phyloP scores from a whole-genome alignment of 2,113 vertebrate species.

The Nematolebias whitei region DNA sequence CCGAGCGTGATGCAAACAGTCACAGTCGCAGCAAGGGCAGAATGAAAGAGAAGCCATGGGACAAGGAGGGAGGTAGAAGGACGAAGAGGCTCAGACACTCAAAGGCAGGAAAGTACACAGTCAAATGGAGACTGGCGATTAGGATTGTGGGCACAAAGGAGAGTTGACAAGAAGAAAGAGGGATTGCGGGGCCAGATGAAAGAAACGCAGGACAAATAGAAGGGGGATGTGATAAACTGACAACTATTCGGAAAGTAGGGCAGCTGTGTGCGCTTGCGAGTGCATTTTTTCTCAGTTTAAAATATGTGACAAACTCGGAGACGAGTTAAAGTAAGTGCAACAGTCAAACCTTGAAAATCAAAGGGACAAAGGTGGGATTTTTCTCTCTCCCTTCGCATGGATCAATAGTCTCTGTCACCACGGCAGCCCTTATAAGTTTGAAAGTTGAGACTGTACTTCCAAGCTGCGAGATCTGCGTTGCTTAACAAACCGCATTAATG shows the following conservation, averaged over 20 bases:
- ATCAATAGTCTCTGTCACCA: constrained; percentile 81
- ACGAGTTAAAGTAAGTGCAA: constrained; percentile 66
- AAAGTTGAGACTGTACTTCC: constrained; percentile 79
- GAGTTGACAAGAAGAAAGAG: constrained; percentile 48
- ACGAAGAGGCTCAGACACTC: constrained; percentile 56
- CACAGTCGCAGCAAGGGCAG: constrained; percentile 69
- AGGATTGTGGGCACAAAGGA: constrained; percentile 63
- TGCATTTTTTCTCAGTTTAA: constrained; percentile 28
- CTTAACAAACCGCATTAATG: constrained; percentile 83
- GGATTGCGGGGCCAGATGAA: constrained; percentile 40
- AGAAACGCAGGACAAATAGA: constrained; percentile 29
- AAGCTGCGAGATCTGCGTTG: constrained; percentile 76
- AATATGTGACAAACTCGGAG: constrained; percentile 40
- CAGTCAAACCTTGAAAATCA: constrained; percentile 66
- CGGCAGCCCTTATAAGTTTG: constrained; percentile 65
- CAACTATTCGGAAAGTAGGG: constrained; percentile 52
- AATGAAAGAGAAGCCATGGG: constrained; percentile 67
- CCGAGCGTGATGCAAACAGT: constrained; percentile 66
- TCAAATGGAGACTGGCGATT: constrained; percentile 67
- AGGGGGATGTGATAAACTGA: constrained; percentile 38
- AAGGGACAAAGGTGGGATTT: constrained; percentile 63
- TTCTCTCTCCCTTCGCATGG: constrained; percentile 33
- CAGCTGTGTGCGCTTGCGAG: constrained; percentile 15
- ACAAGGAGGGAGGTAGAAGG: constrained; percentile 51
- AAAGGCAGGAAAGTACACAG: constrained; percentile 67